phyloP scores from a whole-genome alignment of 1,140 invertebrate genomes.

The Neodiprion virginianus region DNA sequence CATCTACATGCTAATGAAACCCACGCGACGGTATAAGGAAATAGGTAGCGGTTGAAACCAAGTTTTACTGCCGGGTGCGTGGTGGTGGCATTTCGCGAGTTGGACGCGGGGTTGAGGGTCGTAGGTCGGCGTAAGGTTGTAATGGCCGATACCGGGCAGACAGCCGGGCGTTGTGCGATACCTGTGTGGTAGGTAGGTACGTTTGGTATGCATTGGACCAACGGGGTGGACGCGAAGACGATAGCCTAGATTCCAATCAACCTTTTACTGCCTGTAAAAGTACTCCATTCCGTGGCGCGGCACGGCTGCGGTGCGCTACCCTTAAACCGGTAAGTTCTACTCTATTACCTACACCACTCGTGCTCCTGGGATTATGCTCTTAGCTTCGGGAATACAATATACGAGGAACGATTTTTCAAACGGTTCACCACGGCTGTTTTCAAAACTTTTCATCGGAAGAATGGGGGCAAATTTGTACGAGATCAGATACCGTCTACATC shows the following conservation, averaged over 20 bases:
- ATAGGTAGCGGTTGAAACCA: neutral
- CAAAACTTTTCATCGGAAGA: too few species aligned
- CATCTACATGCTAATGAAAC: conserved; percentile 5
- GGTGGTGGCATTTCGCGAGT: neutral
- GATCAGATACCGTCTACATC: too few species aligned
- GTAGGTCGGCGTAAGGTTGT: conserved; percentile 9
- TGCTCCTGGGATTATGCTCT: conserved; percentile 8
- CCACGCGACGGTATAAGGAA: neutral
- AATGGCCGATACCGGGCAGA: conserved; percentile 6
- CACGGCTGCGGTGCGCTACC: conserved; percentile 8
- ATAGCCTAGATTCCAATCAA: conserved; percentile 19
- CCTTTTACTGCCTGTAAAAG: conserved; percentile 22
- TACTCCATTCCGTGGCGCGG: conserved; percentile 13
- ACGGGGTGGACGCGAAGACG: conserved; percentile 13
- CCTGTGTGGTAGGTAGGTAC: neutral
- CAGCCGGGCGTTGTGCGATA: neutral
- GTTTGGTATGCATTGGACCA: conserved; percentile 8
- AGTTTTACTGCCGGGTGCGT: conserved; percentile 4
- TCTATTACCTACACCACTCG: conserved; percentile 32
- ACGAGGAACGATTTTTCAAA: conserved; percentile 29
- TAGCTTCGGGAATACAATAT: conserved; percentile 29
- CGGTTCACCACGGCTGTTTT: neutral
- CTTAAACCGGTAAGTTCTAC: conserved; percentile 40
- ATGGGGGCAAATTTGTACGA: too few species aligned
- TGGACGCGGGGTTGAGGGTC: neutral